Evolutionary conservation across 2,113 vertebrate species (phyloP).

Genomic region (Phoxinus phoxinus): DNA sequence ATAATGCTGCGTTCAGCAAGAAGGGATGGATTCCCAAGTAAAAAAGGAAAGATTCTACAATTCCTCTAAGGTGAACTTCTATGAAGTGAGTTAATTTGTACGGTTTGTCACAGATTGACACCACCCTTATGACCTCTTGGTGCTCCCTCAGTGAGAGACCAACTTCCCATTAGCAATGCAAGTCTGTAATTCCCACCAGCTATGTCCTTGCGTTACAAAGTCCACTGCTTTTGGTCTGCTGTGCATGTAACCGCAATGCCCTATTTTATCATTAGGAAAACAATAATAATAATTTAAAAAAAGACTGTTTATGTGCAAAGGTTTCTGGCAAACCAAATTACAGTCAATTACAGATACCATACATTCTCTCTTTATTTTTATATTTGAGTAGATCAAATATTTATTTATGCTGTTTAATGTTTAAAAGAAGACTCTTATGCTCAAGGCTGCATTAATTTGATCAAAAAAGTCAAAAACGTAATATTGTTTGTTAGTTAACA

Average conservation of each 20-base stretch:
- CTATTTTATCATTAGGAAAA: slow-evolving; percentile 1
- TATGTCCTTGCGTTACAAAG: slow-evolving; percentile 13
- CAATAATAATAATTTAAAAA: neutral
- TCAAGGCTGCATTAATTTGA: too few species aligned
- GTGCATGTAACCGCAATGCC: neutral
- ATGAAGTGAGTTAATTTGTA: slow-evolving; percentile 35
- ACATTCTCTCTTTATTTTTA: too few species aligned
- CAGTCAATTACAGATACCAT: neutral
- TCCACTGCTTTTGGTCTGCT: slow-evolving; percentile 21
- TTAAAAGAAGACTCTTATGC: too few species aligned
- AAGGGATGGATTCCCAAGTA: neutral
- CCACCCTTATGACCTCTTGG: neutral
- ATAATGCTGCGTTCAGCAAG: slow-evolving; percentile 6
- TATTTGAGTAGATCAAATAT: too few species aligned
- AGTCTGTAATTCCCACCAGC: neutral
- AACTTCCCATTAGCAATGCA: slow-evolving; percentile 30
- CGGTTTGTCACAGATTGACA: slow-evolving; percentile 24
- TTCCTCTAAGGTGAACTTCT: slow-evolving; percentile 12
- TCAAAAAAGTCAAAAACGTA: too few species aligned
- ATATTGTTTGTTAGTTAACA: too few species aligned
- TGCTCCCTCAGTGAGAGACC: neutral
- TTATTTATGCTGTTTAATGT: too few species aligned
- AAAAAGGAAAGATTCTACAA: neutral
- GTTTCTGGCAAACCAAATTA: neutral
- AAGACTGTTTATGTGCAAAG: neutral